phyloP scores from a whole-genome alignment of 2,888 invertebrate genomes.

The Rotaria socialis region DNA sequence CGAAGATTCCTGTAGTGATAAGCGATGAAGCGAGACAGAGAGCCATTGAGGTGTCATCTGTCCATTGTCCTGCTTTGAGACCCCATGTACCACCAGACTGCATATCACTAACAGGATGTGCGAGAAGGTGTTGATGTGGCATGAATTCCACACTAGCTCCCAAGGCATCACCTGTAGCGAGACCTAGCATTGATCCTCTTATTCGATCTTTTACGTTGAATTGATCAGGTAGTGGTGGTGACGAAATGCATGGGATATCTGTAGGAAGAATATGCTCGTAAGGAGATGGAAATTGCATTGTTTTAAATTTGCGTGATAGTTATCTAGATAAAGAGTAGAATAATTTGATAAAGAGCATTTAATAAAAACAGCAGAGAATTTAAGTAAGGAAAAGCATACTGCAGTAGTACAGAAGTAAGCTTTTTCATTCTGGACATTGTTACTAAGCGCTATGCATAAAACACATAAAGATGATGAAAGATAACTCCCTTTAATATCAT shows the following conservation, averaged over 20 bases:
- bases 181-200: neutral
- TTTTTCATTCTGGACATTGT: too few relatives aligned
- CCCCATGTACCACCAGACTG: conserved; percentile 11
- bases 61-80: neutral
- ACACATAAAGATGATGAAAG: too few relatives aligned
- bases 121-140: neutral
- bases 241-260: neutral
- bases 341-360: too few relatives aligned
- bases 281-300: too few relatives aligned
- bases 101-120: neutral
- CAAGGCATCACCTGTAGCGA: neutral
- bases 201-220: neutral
- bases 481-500: too few relatives aligned
- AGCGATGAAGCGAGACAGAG: neutral
- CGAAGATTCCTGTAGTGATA: neutral
- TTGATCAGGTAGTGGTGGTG: neutral
- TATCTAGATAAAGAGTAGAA: too few relatives aligned
- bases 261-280: too few relatives aligned
- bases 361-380: too few relatives aligned
- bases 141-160: neutral
- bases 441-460: too few relatives aligned
- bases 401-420: too few relatives aligned
- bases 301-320: too few relatives aligned
- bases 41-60: neutral
- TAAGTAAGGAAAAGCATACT: too few relatives aligned